Base-by-base conservation (phyloP, 2,888 invertebrate species). In the Serrognathus titanus region DNA sequence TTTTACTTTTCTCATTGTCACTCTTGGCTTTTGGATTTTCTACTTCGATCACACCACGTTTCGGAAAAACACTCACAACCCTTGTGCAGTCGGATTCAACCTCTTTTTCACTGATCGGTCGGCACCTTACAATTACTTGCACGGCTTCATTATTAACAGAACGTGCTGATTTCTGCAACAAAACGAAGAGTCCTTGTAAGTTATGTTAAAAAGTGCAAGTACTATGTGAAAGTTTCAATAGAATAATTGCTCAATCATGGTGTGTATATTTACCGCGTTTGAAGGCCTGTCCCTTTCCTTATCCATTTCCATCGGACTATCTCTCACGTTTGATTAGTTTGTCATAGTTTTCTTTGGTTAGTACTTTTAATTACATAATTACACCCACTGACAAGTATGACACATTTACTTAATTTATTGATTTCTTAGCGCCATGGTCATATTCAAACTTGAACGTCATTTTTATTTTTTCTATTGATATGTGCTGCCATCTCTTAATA, bases 121-220 rank as follows among this genome's bases (percentile, higher is more conserved):
- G 87, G 81, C 97, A 97, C 75, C 99, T 83, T 54, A 99, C 97
- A 65, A 98, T 92, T 63, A 99, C 98, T 80, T 96, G 95, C 58
- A 98, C 96, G 72, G 92, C 89, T 79, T 97, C 95, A 75, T 89
- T 88, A 51, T 66, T 71, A 24, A 59, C 63, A 43, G 61, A 41
- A 61, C 81, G 80, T 65, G 81, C 48, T 49, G 53, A 53, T 36
- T 50, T 57, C 57, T 57, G 51, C 41, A 40, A 49, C 16, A n/a
- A 24, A 35, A 11, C 16, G 43, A 20, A 55, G 16, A 48, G 39
- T 31, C 24, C 24, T 31, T 31, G 24, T 31, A 4, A 6, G 6
- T 31, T 31, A 31, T 31, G 24, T 31, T 31, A 31, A 31, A 31
- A 48, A 48, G 13, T 40, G 13, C 40, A 40, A 40, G 13, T 13